Base-by-base conservation (phyloP, 1,140 invertebrate genomes). In the Nephotettix cincticeps region DNA sequence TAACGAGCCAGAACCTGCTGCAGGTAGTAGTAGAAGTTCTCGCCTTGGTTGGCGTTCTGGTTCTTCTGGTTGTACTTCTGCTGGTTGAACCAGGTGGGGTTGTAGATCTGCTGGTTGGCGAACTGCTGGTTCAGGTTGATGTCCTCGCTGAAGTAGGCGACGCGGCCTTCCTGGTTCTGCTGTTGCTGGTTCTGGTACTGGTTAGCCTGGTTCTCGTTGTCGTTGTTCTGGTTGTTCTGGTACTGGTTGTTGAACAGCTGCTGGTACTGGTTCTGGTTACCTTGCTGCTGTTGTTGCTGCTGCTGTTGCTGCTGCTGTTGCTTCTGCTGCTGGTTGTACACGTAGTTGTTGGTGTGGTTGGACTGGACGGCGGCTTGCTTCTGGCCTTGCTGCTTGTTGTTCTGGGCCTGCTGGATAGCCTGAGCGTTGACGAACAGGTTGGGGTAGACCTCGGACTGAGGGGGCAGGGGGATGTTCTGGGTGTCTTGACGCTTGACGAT, bases 91-190 rank as follows among this genome's bases (percentile, higher is more conserved):
- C 87, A 90, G 80, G 80, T 83, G 1, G 91, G 89, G 72, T 86
- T 87, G 27, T 86, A 84, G 27, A 91, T 72, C 68, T 88, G 84
- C 56, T 85, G 81, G 75, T 89, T 25, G 36, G 32, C 63, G 27
- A 19, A 36, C 29, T 36, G 36, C 32, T 65, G 29, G 65, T 68
- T 68, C 36, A 68, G 19, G 71, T 86, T 87, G 68, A 88, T 81
- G 79, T 92, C 92, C 72, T 93, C 88, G 0, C 89, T 89, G 82
- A 88, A 93, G 79, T 93, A 93, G 25, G 84, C 82, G 21, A 93
- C 58, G 64, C 85, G 80, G 70, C 88, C 85, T 78, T 92, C 89
- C 76, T 90, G 78, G 70, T 90, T 86, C 79, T 90, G 90, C 32
- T 36, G 32, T 36, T 36, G 32, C 32, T 36, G 32, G 32, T 36